Base-by-base conservation (phyloP, 1,140 invertebrate genomes). In the Calephelis virginiensis region DNA sequence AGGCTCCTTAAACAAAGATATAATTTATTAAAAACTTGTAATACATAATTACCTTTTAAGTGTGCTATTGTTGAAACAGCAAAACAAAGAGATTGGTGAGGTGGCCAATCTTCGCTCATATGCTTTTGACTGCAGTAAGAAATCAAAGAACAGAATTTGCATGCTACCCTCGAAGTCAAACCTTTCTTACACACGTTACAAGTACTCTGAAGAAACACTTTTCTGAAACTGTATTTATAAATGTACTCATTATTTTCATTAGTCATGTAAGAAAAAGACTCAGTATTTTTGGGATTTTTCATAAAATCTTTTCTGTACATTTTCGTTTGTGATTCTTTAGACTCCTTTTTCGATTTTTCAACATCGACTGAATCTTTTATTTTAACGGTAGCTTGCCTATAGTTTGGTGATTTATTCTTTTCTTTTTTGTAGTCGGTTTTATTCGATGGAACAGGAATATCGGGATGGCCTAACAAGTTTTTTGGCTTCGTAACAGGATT, bases 401-500 rank as follows among this genome's bases (percentile, higher is more conserved):
- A 72, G 61, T 84, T 86, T 6, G 82, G 83, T 12, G 78, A 73
- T 89, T 91, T 92, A 77, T 90, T 84, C 68, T 90, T 91, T 75
- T 92, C 90, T 64, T 92, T 92, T 86, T 92, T 92, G 65, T 87
- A 92, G 68, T 92, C 91, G n/a, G 69, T 82, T 78, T 78, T 92
- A 92, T 83, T 91, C 90, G 89, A 92, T 92, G 76, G 78, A 78
- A 79, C 91, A 92, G 91, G 91, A 85, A 90, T 91, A 78, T 86
- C 81, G 80, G 88, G 84, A 69, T 83, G 88, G 79, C 90, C 89
- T 87, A 90, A 75, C 80, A 90, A 92, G 91, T 92, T 92, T 92
- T 92, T 92, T 92, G 91, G 85, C 85, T 76, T 87, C 74, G 87
- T 76, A 69, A 87, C 73, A 6, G 83, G 78, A 47, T 80, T 84